These are phyloP conservation scores for Coboldia fuscipes DNA, from an alignment of 1,140 invertebrate genomes.

Conservation along the genomic window DNA sequence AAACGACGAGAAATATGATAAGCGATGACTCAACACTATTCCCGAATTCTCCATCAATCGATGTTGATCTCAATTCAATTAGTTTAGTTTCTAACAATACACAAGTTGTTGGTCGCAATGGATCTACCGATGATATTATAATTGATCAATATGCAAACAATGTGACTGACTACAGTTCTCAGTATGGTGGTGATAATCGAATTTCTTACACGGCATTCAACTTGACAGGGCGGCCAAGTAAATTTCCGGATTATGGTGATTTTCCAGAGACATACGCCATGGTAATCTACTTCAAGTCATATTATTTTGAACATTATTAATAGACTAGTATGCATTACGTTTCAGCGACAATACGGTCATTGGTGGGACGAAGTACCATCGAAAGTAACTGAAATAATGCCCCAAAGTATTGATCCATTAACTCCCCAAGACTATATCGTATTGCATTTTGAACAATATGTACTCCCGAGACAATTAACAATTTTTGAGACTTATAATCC, in stretches of 20 bases:
- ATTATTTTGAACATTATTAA: background rate
- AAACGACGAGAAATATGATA: too few species aligned
- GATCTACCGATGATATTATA: too few species aligned
- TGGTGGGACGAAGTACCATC: conserved; percentile 73
- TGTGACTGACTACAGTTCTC: conserved; percentile 67
- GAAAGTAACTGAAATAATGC: conserved; percentile 41
- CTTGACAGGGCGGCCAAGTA: conserved; percentile 55
- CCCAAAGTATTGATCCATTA: conserved; percentile 41
- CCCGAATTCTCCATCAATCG: too few species aligned
- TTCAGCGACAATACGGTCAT: conserved; percentile 66
- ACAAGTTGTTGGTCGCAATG: too few species aligned
- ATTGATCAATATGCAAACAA: conserved; percentile 41
- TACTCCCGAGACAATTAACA: conserved; percentile 52
- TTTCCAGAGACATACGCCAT: conserved; percentile 75
- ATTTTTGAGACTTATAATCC: conserved; percentile 84
- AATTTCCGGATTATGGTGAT: conserved; percentile 75
- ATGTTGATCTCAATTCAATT: too few species aligned
- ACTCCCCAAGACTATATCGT: conserved; percentile 69
- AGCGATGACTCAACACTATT: too few species aligned
- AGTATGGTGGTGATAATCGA: conserved; percentile 70
- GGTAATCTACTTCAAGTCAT: conserved; percentile 27
- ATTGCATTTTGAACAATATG: conserved; percentile 46
- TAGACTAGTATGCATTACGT: conserved; percentile 7
- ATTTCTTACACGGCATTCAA: conserved; percentile 76
- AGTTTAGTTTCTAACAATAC: too few species aligned